Conservation (phyloP, 2,113 vertebrate species). For the Nycticryphes semicollaris region DNA sequence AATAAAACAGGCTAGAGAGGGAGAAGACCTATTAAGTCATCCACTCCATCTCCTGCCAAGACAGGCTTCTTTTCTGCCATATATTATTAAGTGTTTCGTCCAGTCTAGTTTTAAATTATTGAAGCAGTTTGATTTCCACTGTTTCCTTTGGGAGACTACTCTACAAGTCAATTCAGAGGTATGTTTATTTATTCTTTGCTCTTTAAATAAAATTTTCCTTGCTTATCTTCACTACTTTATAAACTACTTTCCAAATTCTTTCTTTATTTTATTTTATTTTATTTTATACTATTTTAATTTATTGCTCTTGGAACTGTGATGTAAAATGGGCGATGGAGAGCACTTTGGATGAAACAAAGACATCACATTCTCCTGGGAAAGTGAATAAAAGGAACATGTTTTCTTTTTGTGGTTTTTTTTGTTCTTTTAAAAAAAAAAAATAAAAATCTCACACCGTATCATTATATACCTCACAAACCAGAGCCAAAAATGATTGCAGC, state of each 20-base stretch:
- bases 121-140: slow-evolving; percentile 12
- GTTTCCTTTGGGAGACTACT: slow-evolving; percentile 13
- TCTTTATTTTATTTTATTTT: not conserved
- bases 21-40: slow-evolving; percentile 49
- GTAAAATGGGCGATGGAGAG: not conserved
- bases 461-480: not conserved
- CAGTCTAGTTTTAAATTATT: slow-evolving; percentile 56
- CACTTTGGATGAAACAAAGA: not conserved
- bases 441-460: not conserved
- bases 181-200: not conserved
- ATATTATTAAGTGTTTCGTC: slow-evolving; percentile 31
- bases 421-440: not conserved
- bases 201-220: slow-evolving; percentile 8
- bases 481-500: not conserved
- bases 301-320: not conserved
- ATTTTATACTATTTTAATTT: not conserved
- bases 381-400: not conserved
- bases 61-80: slow-evolving; percentile 17
- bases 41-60: slow-evolving; percentile 7
- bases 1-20: not conserved
- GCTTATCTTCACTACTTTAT: not conserved
- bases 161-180: not conserved
- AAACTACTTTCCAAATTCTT: not conserved
- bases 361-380: not conserved
- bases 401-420: not conserved